Evolutionary conservation across 2,888 invertebrate genomes (phyloP), one percentile per base, ranked within the genome.

Genomic region (Ichneumoninae sp.): DNA sequence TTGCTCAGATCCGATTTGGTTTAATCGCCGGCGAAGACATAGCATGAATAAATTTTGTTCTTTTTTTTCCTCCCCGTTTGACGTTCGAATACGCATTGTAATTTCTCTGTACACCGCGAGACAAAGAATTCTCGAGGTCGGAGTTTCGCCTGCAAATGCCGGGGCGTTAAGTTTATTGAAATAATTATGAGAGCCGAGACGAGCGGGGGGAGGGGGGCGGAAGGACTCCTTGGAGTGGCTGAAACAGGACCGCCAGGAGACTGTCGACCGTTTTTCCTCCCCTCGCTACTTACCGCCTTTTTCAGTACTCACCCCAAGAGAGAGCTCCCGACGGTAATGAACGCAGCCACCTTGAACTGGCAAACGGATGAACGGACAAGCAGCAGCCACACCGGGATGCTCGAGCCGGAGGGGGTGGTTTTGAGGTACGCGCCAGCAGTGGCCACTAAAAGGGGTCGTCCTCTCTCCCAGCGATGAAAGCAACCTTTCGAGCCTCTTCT

Each of bases 261-360:
- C 50, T 65, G 54, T 54, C 68, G 78, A 70, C 76, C 74, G 81
- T 68, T 76, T 79, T 85, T 79, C 60, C 74, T 47, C 73, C 60
- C 76, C 40, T 40, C 54, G 54, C 73, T 66, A 60, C 57, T 69
- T 54, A 65, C 77, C 57, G 63, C 44, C 68, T 65, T 47, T 74
- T 50, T 69, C 69, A 30, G 40, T 66, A 57, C 80, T 44, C 63
- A 57, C 68, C 44, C 78, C 60, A 36, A 74, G 60, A 66, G 60
- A 30, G 69, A 78, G 81, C 81, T 85, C 71, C 52, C 71, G 76
- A 52, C 89, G 90, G 89, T 92, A 92, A 92, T 92, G 92, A 93
- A 91, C 90, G 92, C 91, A 91, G 91, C 92, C 92, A 93, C 93
- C 93, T 93, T 93, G 92, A 93, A 93, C 91, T 91, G 92, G 91